Evolutionary conservation across 2,113 vertebrate species (phyloP), one percentile per base, ranked within the genome.

Genomic region (Peromyscus leucopus): DNA sequence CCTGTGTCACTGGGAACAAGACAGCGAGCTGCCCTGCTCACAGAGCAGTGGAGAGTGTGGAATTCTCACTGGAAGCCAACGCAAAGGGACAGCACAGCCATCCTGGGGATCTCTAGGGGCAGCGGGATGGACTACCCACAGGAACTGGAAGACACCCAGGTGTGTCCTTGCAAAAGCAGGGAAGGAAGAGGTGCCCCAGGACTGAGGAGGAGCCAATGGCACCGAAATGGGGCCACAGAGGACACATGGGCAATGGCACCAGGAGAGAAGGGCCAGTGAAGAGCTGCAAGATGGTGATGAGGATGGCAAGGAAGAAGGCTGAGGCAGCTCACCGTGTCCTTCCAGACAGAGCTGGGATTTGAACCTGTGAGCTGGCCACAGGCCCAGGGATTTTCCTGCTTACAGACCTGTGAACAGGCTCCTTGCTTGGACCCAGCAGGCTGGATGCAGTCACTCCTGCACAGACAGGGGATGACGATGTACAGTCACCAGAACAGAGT

Each of bases 401-500:
- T 63, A 3, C 0, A 17, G 80, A 55, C 7, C n/a, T 9, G 5
- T 5, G 48, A 51, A 57, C 0, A 0, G 10, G 21, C 74, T 69
- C 69, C 59, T 61, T 69, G 39, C 19, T 48, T 46, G 67, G 79
- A 90, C 57, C 16, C 57, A 78, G n/a, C 1, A 0, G 82, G 33
- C 82, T 87, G 57, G 76, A 46, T 33, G 16, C 46, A 94, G 22
- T 76, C 42, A 11, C 16, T 69, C 48, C 31, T 0, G 84, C 2
- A 28, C 69, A 89, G 87, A 84, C n/a, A 39, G 24, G 24, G n/a
- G 67, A 83, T 88, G 67, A 97, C 0, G 0, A 76, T 71, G 24
- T 76, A 85, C 71, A 89, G 92, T 92, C 51, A 88, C 74, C 24
- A 89, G 84, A 85, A 72, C 88, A 93, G 63, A 78, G 87, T 78